Conservation (phyloP, 2,797 vertebrate genomes). For the Gallirallus australis region DNA sequence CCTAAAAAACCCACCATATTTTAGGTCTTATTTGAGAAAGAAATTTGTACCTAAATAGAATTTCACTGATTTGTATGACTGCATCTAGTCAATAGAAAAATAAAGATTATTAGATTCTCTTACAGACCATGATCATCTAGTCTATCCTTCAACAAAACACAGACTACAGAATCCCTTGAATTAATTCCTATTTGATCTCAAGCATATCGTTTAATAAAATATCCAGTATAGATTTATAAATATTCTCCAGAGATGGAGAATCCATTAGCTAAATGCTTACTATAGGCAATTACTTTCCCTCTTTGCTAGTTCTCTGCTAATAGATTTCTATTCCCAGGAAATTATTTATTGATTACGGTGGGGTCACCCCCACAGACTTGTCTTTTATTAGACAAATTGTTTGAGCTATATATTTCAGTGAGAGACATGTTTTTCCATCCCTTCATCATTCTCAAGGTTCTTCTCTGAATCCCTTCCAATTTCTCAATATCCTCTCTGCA, state of each 20-base stretch:
- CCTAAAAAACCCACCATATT: not conserved
- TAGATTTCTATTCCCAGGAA: conserved; percentile 39
- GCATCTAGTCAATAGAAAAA: not conserved
- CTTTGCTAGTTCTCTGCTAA: conserved; percentile 9
- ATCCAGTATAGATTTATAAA: conserved; percentile 36
- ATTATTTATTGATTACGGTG: conserved; percentile 4
- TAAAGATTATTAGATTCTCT: not conserved
- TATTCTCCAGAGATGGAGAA: conserved; percentile 31
- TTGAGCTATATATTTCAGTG: not conserved
- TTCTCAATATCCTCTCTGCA: not conserved
- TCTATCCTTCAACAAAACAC: not conserved
- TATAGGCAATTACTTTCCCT: conserved; percentile 15
- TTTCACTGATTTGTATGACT: not conserved
- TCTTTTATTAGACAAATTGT: not conserved
- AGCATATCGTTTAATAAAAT: not conserved
- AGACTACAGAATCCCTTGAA: not conserved
- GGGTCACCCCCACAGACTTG: not conserved
- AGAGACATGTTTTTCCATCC: not conserved
- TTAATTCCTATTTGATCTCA: not conserved
- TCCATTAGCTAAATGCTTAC: conserved; percentile 20
- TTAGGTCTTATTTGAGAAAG: not conserved
- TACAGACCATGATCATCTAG: not conserved
- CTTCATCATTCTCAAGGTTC: not conserved
- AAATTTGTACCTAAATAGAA: not conserved
- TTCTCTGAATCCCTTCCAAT: not conserved